A percentile compares a stretch with the other conserved stretches of the same genome.
These are phyloP conservation scores for Arnoldichthys spilopterus DNA, from an alignment of 2,797 vertebrate genomes.

Conservation along the genomic window DNA sequence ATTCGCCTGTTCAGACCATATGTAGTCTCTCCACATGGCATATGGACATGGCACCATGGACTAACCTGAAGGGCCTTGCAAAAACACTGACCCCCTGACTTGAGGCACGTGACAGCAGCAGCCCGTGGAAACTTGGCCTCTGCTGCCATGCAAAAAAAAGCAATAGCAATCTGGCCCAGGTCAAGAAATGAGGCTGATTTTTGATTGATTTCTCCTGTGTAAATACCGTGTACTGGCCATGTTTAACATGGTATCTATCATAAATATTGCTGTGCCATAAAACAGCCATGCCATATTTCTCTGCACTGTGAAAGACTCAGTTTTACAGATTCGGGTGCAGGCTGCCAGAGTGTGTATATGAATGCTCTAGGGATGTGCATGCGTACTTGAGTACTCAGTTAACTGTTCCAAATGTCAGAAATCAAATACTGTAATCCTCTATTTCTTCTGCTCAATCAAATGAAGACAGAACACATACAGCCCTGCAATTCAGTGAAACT, in stretches of 20 bases:
- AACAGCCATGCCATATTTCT: neutral
- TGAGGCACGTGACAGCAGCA: constrained; percentile 32
- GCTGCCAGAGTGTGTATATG: neutral
- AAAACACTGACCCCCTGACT: constrained; percentile 56
- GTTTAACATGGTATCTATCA: too few relatives aligned
- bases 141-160: constrained; percentile 21
- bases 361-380: neutral
- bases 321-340: neutral
- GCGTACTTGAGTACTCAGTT: too few relatives aligned
- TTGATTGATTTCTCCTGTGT: neutral
- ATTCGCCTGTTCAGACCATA: constrained; percentile 23
- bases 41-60: constrained; percentile 14
- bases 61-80: constrained; percentile 32
- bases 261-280: neutral
- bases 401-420: too few relatives aligned
- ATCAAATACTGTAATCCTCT: too few relatives aligned
- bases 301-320: neutral
- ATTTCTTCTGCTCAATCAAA: too few relatives aligned
- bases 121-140: constrained; percentile 55
- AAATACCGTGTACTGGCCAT: neutral
- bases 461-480: too few relatives aligned
- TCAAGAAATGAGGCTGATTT: constrained; percentile 6
- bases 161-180: constrained; percentile 39
- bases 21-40: constrained; percentile 40
- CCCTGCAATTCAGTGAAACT: too few relatives aligned